These are phyloP conservation scores for Drosophila ambigua DNA, from an alignment of 1,140 invertebrate genomes.

Conservation along the genomic window DNA sequence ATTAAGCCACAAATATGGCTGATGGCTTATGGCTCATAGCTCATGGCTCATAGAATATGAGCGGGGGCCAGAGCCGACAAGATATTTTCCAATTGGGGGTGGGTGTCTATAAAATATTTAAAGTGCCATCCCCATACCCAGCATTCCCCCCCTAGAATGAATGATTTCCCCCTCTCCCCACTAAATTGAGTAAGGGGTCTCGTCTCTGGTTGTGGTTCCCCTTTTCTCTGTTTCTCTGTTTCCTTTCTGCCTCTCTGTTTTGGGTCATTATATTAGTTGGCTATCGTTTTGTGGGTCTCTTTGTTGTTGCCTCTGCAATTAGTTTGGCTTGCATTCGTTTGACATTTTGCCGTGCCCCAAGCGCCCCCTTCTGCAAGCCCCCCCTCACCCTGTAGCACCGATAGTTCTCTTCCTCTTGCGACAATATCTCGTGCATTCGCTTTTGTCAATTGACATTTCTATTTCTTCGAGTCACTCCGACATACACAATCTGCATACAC, in stretches of 20 bases:
- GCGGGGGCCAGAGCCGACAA: conserved; percentile 1
- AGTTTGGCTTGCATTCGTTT: conserved; percentile 71
- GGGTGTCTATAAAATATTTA: conserved; percentile 54
- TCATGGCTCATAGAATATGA: no score
- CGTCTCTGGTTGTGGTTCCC: no score
- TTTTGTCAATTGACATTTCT: conserved; percentile 79
- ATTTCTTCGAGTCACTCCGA: conserved; percentile 75
- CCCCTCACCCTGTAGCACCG: conserved; percentile 5
- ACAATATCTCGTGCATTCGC: conserved; percentile 61
- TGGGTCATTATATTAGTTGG: conserved; percentile 57
- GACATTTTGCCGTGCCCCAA: conserved; percentile 63
- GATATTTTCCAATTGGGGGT: conserved; percentile 5
- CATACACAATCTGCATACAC: conserved; percentile 16
- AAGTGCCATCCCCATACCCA: conserved; percentile 1
- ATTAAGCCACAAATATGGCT: conserved; percentile 40
- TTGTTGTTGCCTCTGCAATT: conserved; percentile 61
- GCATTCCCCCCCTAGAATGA: no score
- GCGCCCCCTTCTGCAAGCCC: not conserved
- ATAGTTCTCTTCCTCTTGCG: conserved; percentile 12
- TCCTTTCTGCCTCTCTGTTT: not conserved
- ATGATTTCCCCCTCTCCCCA: no score
- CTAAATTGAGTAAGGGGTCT: no score
- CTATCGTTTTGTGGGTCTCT: conserved; percentile 16
- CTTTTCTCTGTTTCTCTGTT: no score
- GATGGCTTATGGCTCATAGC: not conserved